phyloP scores from a whole-genome alignment of 1,140 invertebrate species.

The Sminthurinus signatus region DNA sequence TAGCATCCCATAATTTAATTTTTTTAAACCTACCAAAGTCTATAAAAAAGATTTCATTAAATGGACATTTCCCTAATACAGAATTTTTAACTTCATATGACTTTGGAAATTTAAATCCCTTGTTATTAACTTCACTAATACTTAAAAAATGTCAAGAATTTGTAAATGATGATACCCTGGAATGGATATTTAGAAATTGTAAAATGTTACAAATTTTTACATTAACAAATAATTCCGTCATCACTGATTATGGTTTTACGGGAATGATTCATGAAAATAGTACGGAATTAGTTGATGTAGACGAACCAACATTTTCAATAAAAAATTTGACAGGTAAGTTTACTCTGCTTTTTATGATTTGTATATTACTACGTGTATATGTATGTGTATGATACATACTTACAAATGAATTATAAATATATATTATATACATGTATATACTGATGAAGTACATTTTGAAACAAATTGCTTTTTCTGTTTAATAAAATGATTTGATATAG shows the following conservation, averaged over 20 bases:
- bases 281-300: too few relatives aligned
- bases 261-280: neutral
- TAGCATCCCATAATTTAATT: neutral
- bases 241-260: slow-evolving; percentile 5
- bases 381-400: too few relatives aligned
- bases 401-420: too few relatives aligned
- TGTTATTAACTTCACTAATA: neutral
- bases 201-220: neutral
- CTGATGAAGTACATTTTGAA: too few relatives aligned
- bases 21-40: neutral
- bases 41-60: neutral
- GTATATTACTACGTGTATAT: too few relatives aligned
- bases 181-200: neutral
- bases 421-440: too few relatives aligned
- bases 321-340: too few relatives aligned
- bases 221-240: neutral
- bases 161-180: neutral
- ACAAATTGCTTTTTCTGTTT: too few relatives aligned
- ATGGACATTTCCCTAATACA: neutral
- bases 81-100: neutral
- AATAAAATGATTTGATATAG: neutral
- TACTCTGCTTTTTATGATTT: too few relatives aligned
- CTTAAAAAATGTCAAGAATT: neutral
- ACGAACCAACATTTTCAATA: too few relatives aligned
- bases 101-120: neutral